A percentile compares a stretch with the other conserved stretches of the same genome.
These are phyloP conservation scores for Labia minor DNA, from an alignment of 2,888 invertebrate species.

Conservation along the genomic window DNA sequence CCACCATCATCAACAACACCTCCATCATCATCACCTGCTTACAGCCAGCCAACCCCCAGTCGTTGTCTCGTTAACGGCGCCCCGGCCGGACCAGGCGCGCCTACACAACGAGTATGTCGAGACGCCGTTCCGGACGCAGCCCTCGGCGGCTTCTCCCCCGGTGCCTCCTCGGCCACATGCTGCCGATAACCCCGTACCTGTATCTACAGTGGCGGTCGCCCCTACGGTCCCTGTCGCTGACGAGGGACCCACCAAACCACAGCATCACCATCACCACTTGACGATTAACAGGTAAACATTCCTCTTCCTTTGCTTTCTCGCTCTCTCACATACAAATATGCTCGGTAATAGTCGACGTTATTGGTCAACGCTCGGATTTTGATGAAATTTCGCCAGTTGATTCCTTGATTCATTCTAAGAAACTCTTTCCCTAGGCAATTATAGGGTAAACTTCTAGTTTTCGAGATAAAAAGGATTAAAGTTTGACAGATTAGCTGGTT, in stretches of 20 bases:
- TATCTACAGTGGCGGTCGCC: slow-evolving; percentile 38
- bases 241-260: slow-evolving; percentile 14
- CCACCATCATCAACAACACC: slow-evolving; percentile 26
- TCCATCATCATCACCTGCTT: slow-evolving; percentile 31
- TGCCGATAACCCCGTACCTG: slow-evolving; percentile 43
- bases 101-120: slow-evolving; percentile 89
- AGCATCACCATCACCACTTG: background rate
- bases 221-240: background rate
- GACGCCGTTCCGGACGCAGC: slow-evolving; percentile 54
- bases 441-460: no score
- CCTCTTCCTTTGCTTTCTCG: no score
- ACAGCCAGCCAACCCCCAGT: slow-evolving; percentile 22
- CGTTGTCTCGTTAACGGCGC: slow-evolving; percentile 48
- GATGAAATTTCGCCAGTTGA: no score
- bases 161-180: slow-evolving; percentile 38
- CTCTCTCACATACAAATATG: no score
- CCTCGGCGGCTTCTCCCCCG: slow-evolving; percentile 27
- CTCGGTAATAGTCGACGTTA: no score
- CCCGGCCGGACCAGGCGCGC: slow-evolving; percentile 76
- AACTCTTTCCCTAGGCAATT: no score
- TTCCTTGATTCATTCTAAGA: no score
- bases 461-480: no score
- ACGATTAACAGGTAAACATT: background rate
- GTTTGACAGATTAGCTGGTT: no score
- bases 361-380: no score